A percentile compares a stretch with the other conserved stretches of the same genome.
Conservation (phyloP, 2,113 vertebrate genomes). For the Actenoides lindsayi region DNA sequence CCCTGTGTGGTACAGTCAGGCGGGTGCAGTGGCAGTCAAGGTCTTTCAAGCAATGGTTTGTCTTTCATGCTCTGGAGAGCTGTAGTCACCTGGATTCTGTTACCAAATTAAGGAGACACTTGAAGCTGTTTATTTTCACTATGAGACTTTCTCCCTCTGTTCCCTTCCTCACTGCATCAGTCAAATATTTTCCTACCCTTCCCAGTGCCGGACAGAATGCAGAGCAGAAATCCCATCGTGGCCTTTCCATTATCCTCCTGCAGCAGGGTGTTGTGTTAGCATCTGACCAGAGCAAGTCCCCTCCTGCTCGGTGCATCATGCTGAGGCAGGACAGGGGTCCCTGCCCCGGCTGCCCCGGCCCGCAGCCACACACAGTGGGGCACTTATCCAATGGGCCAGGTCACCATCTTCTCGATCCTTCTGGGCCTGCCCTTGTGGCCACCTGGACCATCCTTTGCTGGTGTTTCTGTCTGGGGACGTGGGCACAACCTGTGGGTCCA, state of each 20-base stretch:
- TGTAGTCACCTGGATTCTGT: background rate
- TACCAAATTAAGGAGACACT: background rate
- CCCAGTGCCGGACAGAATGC: background rate
- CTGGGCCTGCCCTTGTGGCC: background rate
- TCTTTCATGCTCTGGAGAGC: background rate
- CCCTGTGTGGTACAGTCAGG: background rate
- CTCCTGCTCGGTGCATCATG: background rate
- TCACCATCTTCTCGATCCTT: background rate
- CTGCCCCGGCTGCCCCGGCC: background rate
- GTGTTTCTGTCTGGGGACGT: background rate
- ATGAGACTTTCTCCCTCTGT: background rate
- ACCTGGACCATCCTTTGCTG: background rate
- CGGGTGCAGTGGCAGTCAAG: background rate
- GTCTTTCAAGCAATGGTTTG: background rate
- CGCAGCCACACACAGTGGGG: accelerated
- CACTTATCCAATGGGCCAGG: background rate
- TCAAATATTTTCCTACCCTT: background rate
- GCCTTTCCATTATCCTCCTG: background rate
- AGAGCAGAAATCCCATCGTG: background rate
- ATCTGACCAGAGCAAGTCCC: background rate
- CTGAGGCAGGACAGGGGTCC: accelerated
- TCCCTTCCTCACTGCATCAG: background rate
- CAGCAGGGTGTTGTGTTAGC: background rate
- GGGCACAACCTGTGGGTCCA: background rate
- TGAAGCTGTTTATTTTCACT: background rate